Percentiles rank a stretch among this genome's conserved stretches.
Evolutionary conservation across 1,140 invertebrate genomes (phyloP).

Genomic region (Drosophila mauritiana): DNA sequence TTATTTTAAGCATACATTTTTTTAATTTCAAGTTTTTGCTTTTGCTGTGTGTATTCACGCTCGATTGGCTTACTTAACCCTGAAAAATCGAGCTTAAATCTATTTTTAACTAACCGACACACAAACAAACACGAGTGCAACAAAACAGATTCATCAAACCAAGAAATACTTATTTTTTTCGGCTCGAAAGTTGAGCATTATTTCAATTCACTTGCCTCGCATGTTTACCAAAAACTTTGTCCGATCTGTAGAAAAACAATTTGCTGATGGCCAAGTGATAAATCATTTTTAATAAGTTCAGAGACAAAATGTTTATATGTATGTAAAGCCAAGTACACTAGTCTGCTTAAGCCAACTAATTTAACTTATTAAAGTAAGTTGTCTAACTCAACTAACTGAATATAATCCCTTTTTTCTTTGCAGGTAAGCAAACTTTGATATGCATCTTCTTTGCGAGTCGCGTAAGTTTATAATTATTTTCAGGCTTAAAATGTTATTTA

Average conservation of each 20-base stretch:
- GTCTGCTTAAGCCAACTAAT: not conserved
- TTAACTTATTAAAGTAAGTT: slow-evolving; percentile 1
- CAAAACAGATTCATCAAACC: slow-evolving; percentile 25
- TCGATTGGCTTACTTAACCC: slow-evolving; percentile 61
- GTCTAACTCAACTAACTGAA: slow-evolving; percentile 32
- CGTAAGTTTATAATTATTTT: slow-evolving; percentile 20
- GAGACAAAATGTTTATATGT: not conserved
- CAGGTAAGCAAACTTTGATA: slow-evolving; percentile 51
- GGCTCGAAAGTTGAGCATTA: slow-evolving; percentile 28
- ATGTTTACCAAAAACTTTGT: not conserved
- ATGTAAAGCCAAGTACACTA: slow-evolving; percentile 12
- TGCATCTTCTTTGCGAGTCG: not conserved
- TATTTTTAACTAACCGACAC: slow-evolving; percentile 48
- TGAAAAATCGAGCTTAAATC: slow-evolving; percentile 49
- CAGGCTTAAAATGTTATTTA: not conserved
- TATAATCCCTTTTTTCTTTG: slow-evolving; percentile 25
- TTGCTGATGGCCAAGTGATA: slow-evolving; percentile 33
- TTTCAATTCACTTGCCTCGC: slow-evolving; percentile 27
- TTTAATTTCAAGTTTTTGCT: slow-evolving; percentile 1
- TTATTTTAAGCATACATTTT: not conserved
- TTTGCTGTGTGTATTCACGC: slow-evolving; percentile 29
- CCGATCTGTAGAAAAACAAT: not conserved
- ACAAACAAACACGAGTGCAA: slow-evolving; percentile 8
- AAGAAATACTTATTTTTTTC: slow-evolving; percentile 15
- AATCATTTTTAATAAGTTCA: slow-evolving; percentile 32